Evolutionary conservation across 2,113 vertebrate genomes (phyloP), one percentile per base, ranked within the genome.

Genomic region (Rhinolophus sinicus): DNA sequence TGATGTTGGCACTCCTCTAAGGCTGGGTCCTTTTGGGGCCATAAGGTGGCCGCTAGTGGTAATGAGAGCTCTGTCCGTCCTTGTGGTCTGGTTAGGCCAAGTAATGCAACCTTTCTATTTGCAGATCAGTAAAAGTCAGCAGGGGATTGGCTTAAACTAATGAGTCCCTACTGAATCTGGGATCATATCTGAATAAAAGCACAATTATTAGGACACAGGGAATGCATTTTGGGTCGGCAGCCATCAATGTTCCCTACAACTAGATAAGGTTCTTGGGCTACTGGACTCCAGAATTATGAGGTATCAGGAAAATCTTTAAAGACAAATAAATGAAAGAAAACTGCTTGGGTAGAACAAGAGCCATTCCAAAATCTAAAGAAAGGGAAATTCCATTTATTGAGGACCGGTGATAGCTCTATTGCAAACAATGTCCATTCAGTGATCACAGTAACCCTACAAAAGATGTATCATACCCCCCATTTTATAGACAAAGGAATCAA

Each of bases 401-500:
- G 10, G n/a, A 44, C 40, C 40, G 5, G 6, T 62, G 30, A 38
- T 12, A 78, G 26, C 9, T 1, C 30, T 9, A 33, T 50, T 58
- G 52, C 58, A 50, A 93, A 77, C 10, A 73, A 4, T 64, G 70
- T 72, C 85, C 65, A 77, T 30, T 87, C 52, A 50, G 19, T 8
- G 28, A 69, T 88, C 35, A 76, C 28, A 81, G 18, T 65, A 72
- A 73, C 35, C 28, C 65, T 86, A 22, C 11, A 26, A 58, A 82
- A 60, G 21, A 58, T 22, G 24, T 81, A 38, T 52, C 72, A 35
- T 35, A 56, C 47, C 12, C 22, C 70, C 28, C 9, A 26, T 86
- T 95, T 76, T 54, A 88, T 33, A 73, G 84, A 88, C 70, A 77
- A 88, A 84, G 62, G n/a, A 88, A 35, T 35, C 62, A 60, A 88